These are phyloP conservation scores for Phrynosoma platyrhinos DNA, from an alignment of 2,113 vertebrate species.

Conservation along the genomic window DNA sequence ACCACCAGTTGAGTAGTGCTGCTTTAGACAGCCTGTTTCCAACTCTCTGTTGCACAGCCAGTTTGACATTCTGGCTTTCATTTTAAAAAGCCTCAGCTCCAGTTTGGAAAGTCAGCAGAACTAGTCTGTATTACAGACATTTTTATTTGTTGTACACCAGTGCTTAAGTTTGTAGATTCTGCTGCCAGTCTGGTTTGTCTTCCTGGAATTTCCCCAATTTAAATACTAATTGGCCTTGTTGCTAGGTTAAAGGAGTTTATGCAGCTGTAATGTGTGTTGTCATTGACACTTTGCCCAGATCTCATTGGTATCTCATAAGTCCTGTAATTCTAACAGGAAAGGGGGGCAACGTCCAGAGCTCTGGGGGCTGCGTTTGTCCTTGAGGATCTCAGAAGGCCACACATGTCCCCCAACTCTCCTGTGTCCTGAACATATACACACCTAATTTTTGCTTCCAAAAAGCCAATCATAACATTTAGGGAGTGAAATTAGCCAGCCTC, in stretches of 20 bases:
- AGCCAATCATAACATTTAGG: too few species aligned
- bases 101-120: background rate
- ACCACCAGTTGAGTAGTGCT: background rate
- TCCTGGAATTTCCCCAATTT: slow-evolving; percentile 8
- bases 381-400: too few species aligned
- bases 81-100: background rate
- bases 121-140: background rate
- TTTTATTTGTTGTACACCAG: background rate
- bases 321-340: too few species aligned
- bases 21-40: background rate
- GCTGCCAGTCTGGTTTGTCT: background rate
- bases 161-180: background rate
- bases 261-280: background rate
- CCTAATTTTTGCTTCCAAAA: too few species aligned
- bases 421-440: too few species aligned
- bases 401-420: too few species aligned
- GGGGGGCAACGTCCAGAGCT: too few species aligned
- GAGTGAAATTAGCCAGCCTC: too few species aligned
- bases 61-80: background rate
- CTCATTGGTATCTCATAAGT: background rate
- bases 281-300: background rate
- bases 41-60: background rate
- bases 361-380: too few species aligned
- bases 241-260: background rate
- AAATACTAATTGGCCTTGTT: background rate